phyloP scores from a whole-genome alignment of 1,140 invertebrate species.

The Agrilus planipennis region DNA sequence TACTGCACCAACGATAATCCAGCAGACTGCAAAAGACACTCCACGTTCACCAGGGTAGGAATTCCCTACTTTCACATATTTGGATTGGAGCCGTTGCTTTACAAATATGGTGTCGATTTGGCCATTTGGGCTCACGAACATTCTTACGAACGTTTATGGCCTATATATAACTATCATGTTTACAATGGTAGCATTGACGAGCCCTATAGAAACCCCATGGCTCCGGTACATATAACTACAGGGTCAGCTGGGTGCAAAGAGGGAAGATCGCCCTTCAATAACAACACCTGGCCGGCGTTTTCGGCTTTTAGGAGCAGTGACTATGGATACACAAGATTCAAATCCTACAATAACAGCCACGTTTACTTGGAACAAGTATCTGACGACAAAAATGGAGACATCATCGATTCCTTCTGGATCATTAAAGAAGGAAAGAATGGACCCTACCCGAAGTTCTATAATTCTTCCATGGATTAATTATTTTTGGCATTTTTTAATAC shows the following conservation, averaged over 20 bases:
- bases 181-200: slow-evolving; percentile 64
- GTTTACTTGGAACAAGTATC: slow-evolving; percentile 89
- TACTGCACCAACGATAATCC: slow-evolving; percentile 84
- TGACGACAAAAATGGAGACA: slow-evolving; percentile 59
- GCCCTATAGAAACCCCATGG: slow-evolving; percentile 78
- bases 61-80: slow-evolving; percentile 59
- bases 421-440: too few species aligned
- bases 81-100: slow-evolving; percentile 76
- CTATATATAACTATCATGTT: slow-evolving; percentile 76
- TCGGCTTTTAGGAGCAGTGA: slow-evolving; percentile 78
- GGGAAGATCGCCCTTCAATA: slow-evolving; percentile 45
- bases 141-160: slow-evolving; percentile 88
- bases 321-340: slow-evolving; percentile 87
- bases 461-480: too few species aligned
- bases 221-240: slow-evolving; percentile 85
- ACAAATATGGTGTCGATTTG: slow-evolving; percentile 81
- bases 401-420: slow-evolving; percentile 67
- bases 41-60: slow-evolving; percentile 61
- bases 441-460: too few species aligned
- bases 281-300: slow-evolving; percentile 50
- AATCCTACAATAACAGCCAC: slow-evolving; percentile 75
- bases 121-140: slow-evolving; percentile 94
- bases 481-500: too few species aligned
- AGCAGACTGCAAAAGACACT: slow-evolving; percentile 76
- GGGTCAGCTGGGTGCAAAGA: slow-evolving; percentile 81